phyloP scores from a whole-genome alignment of 1,140 invertebrate genomes.

The Lasaia peninsularis region DNA sequence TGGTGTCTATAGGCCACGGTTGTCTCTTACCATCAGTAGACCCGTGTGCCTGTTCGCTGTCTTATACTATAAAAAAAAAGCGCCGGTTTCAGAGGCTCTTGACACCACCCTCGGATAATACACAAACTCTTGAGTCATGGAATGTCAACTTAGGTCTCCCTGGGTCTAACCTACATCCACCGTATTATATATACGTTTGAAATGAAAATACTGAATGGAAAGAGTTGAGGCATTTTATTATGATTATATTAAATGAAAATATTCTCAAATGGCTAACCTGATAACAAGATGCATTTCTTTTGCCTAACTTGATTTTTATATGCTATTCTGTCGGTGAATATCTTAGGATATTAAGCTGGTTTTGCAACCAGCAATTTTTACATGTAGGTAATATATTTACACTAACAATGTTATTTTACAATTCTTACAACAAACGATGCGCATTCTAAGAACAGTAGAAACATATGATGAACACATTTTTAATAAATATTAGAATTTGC shows the following conservation, averaged over 20 bases:
- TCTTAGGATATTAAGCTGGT: conserved; percentile 43
- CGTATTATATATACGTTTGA: too few species aligned
- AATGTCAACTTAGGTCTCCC: too few species aligned
- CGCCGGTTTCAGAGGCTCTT: too few species aligned
- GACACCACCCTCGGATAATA: too few species aligned
- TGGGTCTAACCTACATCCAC: too few species aligned
- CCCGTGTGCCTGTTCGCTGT: too few species aligned
- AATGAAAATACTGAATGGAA: conserved; percentile 13
- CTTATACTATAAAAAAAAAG: too few species aligned
- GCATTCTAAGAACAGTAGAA: conserved; percentile 21
- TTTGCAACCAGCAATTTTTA: conserved; percentile 36
- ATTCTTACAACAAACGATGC: conserved; percentile 29
- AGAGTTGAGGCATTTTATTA: conserved; percentile 60
- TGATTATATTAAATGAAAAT: conserved; percentile 55
- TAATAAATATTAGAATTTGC: not conserved
- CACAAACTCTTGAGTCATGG: too few species aligned
- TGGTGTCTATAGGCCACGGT: too few species aligned
- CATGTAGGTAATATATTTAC: conserved; percentile 33
- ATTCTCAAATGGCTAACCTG: conserved; percentile 43
- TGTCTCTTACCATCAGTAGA: too few species aligned
- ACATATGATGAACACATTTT: conserved; percentile 7
- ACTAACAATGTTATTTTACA: conserved; percentile 33
- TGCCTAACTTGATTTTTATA: conserved; percentile 41
- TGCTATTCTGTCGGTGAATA: conserved; percentile 49
- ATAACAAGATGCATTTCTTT: conserved; percentile 49